Percentiles rank a stretch among this genome's conserved stretches.
Conservation (phyloP, 2,797 vertebrate species). For the Pelodytes ibericus region DNA sequence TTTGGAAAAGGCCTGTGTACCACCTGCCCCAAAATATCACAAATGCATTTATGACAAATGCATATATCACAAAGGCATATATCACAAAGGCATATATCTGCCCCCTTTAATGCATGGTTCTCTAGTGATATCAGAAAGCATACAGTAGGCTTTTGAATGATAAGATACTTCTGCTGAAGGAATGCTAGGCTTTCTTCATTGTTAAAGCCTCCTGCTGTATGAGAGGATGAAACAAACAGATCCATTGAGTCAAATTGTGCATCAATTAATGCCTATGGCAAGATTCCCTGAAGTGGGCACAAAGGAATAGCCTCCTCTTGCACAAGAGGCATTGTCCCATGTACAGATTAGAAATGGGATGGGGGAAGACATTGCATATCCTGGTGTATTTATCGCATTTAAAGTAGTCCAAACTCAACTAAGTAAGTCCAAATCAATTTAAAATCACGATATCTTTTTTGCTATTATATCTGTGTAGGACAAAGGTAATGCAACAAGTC, state of each 20-base stretch:
- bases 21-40: not conserved
- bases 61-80: not conserved
- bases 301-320: conserved; percentile 2
- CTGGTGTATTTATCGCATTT: too few relatives aligned
- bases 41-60: not conserved
- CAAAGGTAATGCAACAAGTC: too few relatives aligned
- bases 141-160: not conserved
- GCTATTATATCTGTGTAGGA: too few relatives aligned
- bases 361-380: too few relatives aligned
- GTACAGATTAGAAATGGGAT: conserved; percentile 13
- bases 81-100: not conserved
- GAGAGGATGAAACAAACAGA: conserved; percentile 22
- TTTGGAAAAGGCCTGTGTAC: not conserved
- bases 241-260: conserved; percentile 31
- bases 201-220: conserved; percentile 4
- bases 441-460: too few relatives aligned
- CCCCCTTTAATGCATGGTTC: too few relatives aligned
- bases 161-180: not conserved
- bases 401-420: too few relatives aligned
- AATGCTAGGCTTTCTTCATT: conserved; percentile 18
- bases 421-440: too few relatives aligned
- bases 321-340: not conserved
- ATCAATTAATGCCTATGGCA: conserved; percentile 38
- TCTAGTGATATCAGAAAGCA: not conserved
- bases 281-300: conserved; percentile 41